Evolutionary conservation across 2,113 vertebrate genomes (phyloP).

Genomic region (Agapornis roseicollis): DNA sequence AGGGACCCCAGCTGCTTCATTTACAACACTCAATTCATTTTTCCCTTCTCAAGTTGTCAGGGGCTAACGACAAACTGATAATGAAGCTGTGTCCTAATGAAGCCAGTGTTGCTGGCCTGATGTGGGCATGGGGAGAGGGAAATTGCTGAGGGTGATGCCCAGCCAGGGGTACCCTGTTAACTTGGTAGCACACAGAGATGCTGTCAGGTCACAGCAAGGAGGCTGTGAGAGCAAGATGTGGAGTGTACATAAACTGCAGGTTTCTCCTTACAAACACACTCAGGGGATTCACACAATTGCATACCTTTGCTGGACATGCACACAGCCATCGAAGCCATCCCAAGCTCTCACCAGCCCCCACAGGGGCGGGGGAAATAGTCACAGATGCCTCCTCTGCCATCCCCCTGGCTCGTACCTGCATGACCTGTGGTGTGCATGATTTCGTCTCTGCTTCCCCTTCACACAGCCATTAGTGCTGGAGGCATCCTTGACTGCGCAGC

Average conservation of each 20-base stretch:
- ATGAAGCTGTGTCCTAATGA: neutral
- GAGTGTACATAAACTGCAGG: neutral
- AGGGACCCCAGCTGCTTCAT: neutral
- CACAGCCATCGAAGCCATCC: accelerated
- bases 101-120: neutral
- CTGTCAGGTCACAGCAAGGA: neutral
- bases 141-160: neutral
- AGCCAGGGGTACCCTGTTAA: neutral
- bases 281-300: neutral
- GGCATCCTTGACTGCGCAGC: constrained; percentile 33
- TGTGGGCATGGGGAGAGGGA: neutral
- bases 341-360: neutral
- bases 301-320: accelerated
- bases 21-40: neutral
- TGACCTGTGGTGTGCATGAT: constrained; percentile 59
- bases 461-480: constrained; percentile 68
- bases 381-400: accelerated
- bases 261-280: neutral
- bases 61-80: neutral
- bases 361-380: neutral
- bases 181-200: neutral
- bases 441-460: constrained; percentile 75
- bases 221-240: neutral
- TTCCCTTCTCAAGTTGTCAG: neutral
- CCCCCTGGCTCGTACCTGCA: constrained; percentile 73